Base-by-base conservation (phyloP, 2,113 vertebrate species). In the Mesocricetus auratus region DNA sequence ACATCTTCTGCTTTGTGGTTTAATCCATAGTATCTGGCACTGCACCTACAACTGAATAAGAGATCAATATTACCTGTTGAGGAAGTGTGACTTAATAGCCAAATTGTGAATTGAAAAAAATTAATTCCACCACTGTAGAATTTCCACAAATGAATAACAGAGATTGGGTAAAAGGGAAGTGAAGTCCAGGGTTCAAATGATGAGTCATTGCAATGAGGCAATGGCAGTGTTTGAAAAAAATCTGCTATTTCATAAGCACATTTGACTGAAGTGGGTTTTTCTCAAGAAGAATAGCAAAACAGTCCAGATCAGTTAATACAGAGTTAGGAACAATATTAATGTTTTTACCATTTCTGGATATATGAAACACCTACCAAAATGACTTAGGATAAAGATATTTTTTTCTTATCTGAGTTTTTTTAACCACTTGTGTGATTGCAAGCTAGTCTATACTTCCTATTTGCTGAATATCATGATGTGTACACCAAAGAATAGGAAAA, bases 271-370 rank as follows among this genome's bases (percentile, higher is more conserved):
- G 22, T 36, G 89, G 39, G n/a, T 42, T 95, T 62, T 98, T 96
- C 94, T 98, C 64, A 94, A 95, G 96, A 96, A 81, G 97, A 62
- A 66, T 62, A 95, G 68, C 91, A 97, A 97, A 95, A 86, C 83
- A 96, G 73, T 83, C 96, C 94, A 93, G 98, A 96, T 98, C 78
- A 97, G 33, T 90, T 87, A 94, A 88, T 39, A 96, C 79, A 91
- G 5, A 96, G 7, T 75, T 45, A 96, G 96, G 56, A 96, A 90
- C 92, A 89, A 92, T 87, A 93, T 90, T 24, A 90, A 68, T 22
- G 64, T 82, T 88, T 92, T 90, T 26, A 96, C 90, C 66, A 91
- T 94, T 97, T 92, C 83, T 90, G 45, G 96, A 42, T 62, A 93
- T 36, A 45, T 88, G 68, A 97, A 97, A 97, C 11, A 93, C 7